Percentiles rank a stretch among this genome's conserved stretches.
These are phyloP conservation scores for Campoletis raptor DNA, from an alignment of 2,888 invertebrate species.

Conservation along the genomic window DNA sequence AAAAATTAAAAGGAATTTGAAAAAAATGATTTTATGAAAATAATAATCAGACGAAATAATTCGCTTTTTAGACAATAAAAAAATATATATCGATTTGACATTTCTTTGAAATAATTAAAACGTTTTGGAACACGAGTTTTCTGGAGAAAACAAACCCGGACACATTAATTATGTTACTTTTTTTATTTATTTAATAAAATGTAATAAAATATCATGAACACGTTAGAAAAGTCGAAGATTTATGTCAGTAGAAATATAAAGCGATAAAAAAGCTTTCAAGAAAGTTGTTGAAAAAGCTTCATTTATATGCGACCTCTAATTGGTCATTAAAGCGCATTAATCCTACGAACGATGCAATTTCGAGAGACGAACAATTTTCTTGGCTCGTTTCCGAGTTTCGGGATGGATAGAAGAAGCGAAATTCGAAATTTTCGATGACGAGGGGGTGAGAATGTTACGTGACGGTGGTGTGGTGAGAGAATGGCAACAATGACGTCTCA, in stretches of 20 bases:
- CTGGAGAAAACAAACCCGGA: background rate
- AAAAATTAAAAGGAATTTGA: too few species aligned
- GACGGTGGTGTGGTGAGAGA: constrained; percentile 70
- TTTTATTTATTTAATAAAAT: background rate
- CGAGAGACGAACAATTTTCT: constrained; percentile 22
- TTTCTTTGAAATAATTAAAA: background rate
- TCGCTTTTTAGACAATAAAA: too few species aligned
- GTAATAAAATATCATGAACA: too few species aligned
- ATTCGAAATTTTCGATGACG: constrained; percentile 41
- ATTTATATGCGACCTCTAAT: constrained; percentile 3
- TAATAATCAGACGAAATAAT: too few species aligned
- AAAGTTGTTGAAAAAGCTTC: background rate
- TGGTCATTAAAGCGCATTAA: constrained; percentile 43
- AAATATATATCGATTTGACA: background rate
- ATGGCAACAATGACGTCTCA: constrained; percentile 37
- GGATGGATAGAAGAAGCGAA: constrained; percentile 19
- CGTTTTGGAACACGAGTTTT: background rate
- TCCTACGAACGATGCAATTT: constrained; percentile 37
- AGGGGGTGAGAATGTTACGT: constrained; percentile 62
- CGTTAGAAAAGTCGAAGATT: background rate
- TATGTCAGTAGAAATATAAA: background rate
- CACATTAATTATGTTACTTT: background rate
- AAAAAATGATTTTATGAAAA: too few species aligned
- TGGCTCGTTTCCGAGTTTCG: constrained; percentile 35
- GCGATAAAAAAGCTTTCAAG: background rate